Conservation (phyloP, 2,797 vertebrate genomes). For the Smutsia temminckii region DNA sequence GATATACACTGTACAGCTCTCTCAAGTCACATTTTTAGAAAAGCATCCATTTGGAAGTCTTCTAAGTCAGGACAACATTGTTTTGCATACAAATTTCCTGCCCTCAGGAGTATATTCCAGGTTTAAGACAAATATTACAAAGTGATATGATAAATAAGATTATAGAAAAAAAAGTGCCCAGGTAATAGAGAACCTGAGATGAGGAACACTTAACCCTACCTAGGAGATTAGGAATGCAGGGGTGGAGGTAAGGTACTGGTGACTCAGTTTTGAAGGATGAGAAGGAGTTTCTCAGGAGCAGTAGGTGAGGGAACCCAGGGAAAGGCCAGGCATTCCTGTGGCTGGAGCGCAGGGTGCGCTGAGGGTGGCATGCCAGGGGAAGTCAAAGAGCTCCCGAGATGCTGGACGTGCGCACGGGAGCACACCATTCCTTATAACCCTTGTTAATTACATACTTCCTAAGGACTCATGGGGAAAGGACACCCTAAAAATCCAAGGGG, state of each 20-base stretch:
- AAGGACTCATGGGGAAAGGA: not conserved
- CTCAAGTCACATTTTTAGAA: not conserved
- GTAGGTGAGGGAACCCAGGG: not conserved
- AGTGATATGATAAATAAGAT: not conserved
- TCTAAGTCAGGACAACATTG: not conserved
- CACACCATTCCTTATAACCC: not conserved
- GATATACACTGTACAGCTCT: not conserved
- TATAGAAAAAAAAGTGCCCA: not conserved
- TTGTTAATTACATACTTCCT: slow-evolving; percentile 6
- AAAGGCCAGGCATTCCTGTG: not conserved
- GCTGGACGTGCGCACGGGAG: not conserved
- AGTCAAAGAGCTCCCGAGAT: not conserved
- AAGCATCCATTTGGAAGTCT: not conserved
- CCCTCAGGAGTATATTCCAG: not conserved
- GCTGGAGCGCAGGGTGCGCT: not conserved
- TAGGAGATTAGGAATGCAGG: not conserved
- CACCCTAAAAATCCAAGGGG: not conserved
- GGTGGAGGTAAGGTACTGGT: not conserved
- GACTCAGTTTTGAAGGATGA: not conserved
- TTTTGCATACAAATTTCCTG: not conserved
- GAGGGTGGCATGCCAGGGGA: not conserved
- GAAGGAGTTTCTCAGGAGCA: not conserved
- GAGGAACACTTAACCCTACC: not conserved
- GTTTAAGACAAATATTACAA: not conserved
- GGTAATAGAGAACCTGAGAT: not conserved